Base-by-base conservation (phyloP, 2,797 vertebrate genomes). In the Hephaestus fuliginosus region DNA sequence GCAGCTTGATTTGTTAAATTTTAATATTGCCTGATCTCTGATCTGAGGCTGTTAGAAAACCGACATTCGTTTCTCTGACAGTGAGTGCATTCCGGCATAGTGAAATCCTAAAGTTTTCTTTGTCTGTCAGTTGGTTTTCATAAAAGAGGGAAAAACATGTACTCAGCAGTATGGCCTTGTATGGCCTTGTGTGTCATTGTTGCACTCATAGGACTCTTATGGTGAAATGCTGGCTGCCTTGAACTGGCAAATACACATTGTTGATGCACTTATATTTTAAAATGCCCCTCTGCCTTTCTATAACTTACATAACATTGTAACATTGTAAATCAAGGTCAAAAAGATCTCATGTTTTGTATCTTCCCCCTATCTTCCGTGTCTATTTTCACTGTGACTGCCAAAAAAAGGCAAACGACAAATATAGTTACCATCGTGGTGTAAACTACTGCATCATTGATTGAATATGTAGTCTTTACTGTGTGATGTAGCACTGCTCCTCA, bases 41-140 rank as follows among this genome's bases (percentile, higher is more conserved):
- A 25, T 48, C 20, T 13, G 51, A 25, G 20, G 2, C 18, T 44
- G 49, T n/a, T 48, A 7, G 10, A 41, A 25, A 56, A n/a, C 70
- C 22, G 58, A 71, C 7, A 0, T 70, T 14, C 3, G 2, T 30
- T 36, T 60, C 8, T 66, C 22, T 33, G 14, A 62, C 65, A 68
- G 39, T 57, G 39, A 60, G 28, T 66, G 46, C 58, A 60, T 55
- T 28, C 30, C 51, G 17, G 48, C 44, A 71, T 66, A 61, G n/a
- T 43, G 5, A n/a, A 77, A 57, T n/a, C 7, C 1, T 18, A 12
- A 62, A 60, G 25, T 56, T 5, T 39, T 43, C 41, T 72, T 62
- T 22, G 20, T 60, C n/a, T 14, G 28, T 51, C 7, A 3, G 3
- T 25, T 2, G 22, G n/a, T 65, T 69, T 15, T 49, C 55, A 66